A percentile compares a stretch with the other conserved stretches of the same genome.
Evolutionary conservation across 2,797 vertebrate species (phyloP).

Genomic region (Spondyliosoma cantharus): DNA sequence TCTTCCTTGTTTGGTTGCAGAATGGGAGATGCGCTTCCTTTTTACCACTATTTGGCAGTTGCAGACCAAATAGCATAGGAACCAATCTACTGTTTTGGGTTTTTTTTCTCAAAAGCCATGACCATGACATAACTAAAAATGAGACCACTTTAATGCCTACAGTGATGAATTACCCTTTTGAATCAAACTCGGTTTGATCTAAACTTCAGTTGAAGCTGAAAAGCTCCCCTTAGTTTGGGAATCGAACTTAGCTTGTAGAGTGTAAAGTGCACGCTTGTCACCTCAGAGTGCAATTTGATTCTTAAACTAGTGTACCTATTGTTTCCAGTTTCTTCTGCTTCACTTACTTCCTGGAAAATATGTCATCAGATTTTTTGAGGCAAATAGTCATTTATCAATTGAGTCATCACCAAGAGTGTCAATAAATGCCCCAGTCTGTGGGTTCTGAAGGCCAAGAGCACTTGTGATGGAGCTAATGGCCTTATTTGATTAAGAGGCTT

Average conservation of each 20-base stretch:
- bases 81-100: too few relatives aligned
- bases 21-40: too few relatives aligned
- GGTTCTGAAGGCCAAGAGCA: constrained; percentile 35
- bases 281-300: not conserved
- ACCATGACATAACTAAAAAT: not conserved
- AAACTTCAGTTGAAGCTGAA: not conserved
- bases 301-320: not conserved
- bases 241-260: not conserved
- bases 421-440: constrained; percentile 3
- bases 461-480: constrained; percentile 67
- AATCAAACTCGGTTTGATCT: not conserved
- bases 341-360: constrained; percentile 14
- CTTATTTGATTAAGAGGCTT: constrained; percentile 76
- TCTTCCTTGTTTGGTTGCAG: too few relatives aligned
- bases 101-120: too few relatives aligned
- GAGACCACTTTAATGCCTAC: not conserved
- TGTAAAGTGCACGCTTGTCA: not conserved
- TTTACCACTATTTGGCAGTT: too few relatives aligned
- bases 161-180: not conserved
- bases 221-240: not conserved
- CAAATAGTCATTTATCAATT: not conserved
- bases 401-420: not conserved
- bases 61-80: too few relatives aligned
- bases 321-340: not conserved
- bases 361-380: not conserved